A percentile compares a stretch with the other conserved stretches of the same genome.
These are phyloP conservation scores for Nesogale talazaci DNA, from an alignment of 2,113 vertebrate genomes.

Conservation along the genomic window DNA sequence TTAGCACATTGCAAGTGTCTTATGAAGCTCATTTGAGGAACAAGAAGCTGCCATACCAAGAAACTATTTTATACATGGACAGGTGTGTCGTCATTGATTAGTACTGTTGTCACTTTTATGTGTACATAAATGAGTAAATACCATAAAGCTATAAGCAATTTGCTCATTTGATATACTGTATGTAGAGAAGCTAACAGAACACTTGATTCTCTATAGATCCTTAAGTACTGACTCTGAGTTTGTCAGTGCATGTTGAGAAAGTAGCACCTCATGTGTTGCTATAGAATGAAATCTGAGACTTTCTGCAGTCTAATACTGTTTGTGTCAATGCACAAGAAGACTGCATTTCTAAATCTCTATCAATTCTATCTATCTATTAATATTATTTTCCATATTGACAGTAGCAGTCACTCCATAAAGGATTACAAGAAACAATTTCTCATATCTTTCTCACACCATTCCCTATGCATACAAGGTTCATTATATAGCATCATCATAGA, in stretches of 20 bases:
- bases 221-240: background rate
- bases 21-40: background rate
- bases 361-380: background rate
- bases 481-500: background rate
- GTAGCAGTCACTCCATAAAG: background rate
- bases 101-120: background rate
- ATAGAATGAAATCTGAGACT: background rate
- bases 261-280: background rate
- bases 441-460: background rate
- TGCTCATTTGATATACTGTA: background rate
- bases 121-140: background rate
- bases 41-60: constrained; percentile 2
- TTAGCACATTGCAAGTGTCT: constrained; percentile 27
- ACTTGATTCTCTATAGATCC: background rate
- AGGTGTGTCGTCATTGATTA: constrained; percentile 32
- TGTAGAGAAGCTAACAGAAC: background rate
- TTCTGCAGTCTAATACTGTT: background rate
- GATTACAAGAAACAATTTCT: background rate
- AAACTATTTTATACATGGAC: constrained; percentile 15
- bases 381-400: background rate
- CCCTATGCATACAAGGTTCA: background rate
- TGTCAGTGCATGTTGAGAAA: constrained; percentile 17
- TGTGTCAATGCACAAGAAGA: background rate
- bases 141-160: background rate
- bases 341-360: background rate